These are phyloP conservation scores for Phortica magna DNA, from an alignment of 2,888 invertebrate genomes.

Conservation along the genomic window DNA sequence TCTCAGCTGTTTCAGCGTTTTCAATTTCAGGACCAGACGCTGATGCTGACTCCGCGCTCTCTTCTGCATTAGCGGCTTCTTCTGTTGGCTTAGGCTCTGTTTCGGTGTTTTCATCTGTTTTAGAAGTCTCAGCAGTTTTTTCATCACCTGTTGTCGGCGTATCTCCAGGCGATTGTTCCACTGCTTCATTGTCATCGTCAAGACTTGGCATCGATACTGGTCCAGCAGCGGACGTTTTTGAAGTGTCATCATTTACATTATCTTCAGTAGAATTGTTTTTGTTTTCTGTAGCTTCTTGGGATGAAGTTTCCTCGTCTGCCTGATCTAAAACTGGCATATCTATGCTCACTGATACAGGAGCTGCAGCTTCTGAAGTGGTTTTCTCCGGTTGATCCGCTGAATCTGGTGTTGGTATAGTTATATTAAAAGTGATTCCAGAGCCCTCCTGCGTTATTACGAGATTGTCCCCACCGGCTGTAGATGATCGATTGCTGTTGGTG, in stretches of 20 bases:
- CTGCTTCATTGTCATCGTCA: conserved; percentile 77
- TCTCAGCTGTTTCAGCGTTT: conserved; percentile 46
- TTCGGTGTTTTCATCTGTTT: conserved; percentile 50
- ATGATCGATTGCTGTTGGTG: conserved; percentile 53
- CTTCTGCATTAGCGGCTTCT: conserved; percentile 42
- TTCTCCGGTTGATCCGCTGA: conserved; percentile 62
- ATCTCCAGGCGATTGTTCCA: conserved; percentile 43
- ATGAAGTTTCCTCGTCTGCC: conserved; percentile 71
- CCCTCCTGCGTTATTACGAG: conserved; percentile 78
- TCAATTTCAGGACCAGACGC: conserved; percentile 47
- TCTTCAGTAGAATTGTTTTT: conserved; percentile 47
- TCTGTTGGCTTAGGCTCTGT: conserved; percentile 31
- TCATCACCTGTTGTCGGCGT: conserved; percentile 33
- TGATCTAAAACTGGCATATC: conserved; percentile 78
- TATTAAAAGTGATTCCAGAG: conserved; percentile 77
- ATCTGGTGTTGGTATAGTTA: conserved; percentile 77
- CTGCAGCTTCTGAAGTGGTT: conserved; percentile 58
- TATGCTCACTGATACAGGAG: conserved; percentile 76
- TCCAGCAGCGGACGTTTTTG: conserved; percentile 54
- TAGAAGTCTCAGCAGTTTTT: conserved; percentile 47
- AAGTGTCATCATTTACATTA: conserved; percentile 44
- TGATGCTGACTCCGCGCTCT: conserved; percentile 37
- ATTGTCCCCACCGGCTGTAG: conserved; percentile 67
- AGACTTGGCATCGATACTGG: conserved; percentile 78
- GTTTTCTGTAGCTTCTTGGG: conserved; percentile 59